Evolutionary conservation across 2,113 vertebrate genomes (phyloP).

Genomic region (Stomatorhinus ivindoensis): DNA sequence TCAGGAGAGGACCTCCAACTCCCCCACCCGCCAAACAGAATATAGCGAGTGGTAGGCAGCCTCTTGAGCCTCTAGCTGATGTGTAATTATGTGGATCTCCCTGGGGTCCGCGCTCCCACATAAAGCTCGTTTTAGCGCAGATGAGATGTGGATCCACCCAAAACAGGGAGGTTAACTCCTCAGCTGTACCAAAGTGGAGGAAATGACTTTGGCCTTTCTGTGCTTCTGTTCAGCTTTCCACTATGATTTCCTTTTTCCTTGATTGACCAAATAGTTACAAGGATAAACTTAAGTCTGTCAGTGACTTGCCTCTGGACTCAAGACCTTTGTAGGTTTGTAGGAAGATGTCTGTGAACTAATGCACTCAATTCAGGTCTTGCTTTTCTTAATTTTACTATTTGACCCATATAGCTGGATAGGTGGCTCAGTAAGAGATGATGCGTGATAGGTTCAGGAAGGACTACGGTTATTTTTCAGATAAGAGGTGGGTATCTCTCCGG

Average conservation of each 20-base stretch:
- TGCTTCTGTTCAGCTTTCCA: neutral
- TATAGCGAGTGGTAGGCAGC: neutral
- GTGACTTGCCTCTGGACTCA: neutral
- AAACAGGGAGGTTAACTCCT: neutral
- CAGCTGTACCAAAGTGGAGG: neutral
- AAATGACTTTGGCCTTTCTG: neutral
- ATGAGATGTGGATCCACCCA: constrained; percentile 21
- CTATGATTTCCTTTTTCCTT: neutral
- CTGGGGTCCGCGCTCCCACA: constrained; percentile 14
- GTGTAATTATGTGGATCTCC: constrained; percentile 29
- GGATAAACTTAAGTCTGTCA: neutral
- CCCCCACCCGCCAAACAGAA: neutral
- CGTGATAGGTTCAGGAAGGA: neutral
- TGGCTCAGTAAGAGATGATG: neutral
- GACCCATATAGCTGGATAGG: neutral
- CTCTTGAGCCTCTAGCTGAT: constrained; percentile 1
- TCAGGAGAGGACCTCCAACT: neutral
- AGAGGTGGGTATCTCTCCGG: neutral
- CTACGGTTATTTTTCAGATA: neutral
- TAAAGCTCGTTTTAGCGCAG: constrained; percentile 22
- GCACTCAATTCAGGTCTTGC: neutral
- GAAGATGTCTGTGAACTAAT: neutral
- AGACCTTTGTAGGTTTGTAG: neutral
- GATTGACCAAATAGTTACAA: neutral
- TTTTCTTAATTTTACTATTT: neutral